phyloP scores from a whole-genome alignment of 2,888 invertebrate species.

The Listrodromus nycthemerus region DNA sequence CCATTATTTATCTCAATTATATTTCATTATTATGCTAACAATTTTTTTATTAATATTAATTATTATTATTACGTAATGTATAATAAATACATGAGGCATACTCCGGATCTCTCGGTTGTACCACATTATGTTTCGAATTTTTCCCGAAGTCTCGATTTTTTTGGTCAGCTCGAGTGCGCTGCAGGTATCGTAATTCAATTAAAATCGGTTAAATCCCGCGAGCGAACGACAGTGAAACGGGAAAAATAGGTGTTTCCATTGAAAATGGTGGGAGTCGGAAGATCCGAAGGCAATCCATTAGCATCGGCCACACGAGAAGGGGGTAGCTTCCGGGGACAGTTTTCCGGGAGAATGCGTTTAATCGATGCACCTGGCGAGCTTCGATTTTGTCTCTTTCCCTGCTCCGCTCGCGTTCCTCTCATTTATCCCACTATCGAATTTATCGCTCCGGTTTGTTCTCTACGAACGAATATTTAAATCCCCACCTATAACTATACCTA shows the following conservation, averaged over 20 bases:
- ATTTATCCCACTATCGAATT: conserved; percentile 52
- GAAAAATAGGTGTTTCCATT: conserved; percentile 19
- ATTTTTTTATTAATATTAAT: too few relatives aligned
- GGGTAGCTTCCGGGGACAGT: conserved; percentile 44
- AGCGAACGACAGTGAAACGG: conserved; percentile 16
- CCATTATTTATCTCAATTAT: too few relatives aligned
- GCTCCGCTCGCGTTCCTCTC: conserved; percentile 33
- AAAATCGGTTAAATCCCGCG: conserved; percentile 42
- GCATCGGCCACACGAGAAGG: conserved; percentile 46
- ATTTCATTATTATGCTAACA: too few relatives aligned
- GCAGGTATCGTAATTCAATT: conserved; percentile 43
- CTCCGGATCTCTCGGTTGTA: neutral
- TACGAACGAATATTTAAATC: conserved; percentile 48
- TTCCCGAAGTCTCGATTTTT: neutral
- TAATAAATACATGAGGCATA: too few relatives aligned
- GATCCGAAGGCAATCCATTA: conserved; percentile 62
- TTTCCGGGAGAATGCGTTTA: conserved; percentile 64
- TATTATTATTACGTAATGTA: too few relatives aligned
- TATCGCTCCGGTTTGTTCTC: conserved; percentile 44
- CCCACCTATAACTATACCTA: neutral
- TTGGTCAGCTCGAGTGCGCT: neutral
- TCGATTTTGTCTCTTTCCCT: conserved; percentile 31
- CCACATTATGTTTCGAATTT: neutral
- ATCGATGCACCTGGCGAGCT: conserved; percentile 62
- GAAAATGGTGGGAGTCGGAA: conserved; percentile 16